These are phyloP conservation scores for Lasius platythorax DNA, from an alignment of 2,888 invertebrate genomes.

Conservation along the genomic window DNA sequence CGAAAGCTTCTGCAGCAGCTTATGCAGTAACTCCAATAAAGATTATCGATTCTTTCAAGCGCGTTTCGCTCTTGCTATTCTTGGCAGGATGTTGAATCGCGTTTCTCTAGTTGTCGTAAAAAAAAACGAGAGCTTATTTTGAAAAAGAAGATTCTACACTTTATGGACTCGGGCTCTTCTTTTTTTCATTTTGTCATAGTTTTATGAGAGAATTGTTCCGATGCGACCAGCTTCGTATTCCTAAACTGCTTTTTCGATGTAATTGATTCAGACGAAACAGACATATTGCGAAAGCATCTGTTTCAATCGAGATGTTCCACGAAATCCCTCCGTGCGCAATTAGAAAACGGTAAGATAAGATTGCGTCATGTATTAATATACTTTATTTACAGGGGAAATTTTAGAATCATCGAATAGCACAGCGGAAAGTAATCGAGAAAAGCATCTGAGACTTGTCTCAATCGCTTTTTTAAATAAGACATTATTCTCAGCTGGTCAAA, in stretches of 20 bases:
- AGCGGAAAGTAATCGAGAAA: background rate
- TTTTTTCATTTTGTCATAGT: conserved; percentile 34
- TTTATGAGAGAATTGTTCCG: background rate
- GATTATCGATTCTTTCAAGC: conserved; percentile 47
- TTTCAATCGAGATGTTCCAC: conserved; percentile 36
- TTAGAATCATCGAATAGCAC: background rate
- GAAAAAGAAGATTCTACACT: conserved; percentile 20
- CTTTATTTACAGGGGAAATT: conserved; percentile 2
- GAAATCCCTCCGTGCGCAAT: conserved; percentile 5
- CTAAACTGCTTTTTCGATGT: conserved; percentile 37
- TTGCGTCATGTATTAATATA: background rate
- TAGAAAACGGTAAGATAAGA: background rate
- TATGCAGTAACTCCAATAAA: conserved; percentile 40
- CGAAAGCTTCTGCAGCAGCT: conserved; percentile 38
- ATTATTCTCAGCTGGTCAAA: background rate
- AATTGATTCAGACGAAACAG: conserved; percentile 51
- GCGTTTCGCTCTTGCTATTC: conserved; percentile 12
- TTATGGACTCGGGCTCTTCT: conserved; percentile 25
- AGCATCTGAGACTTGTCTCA: background rate
- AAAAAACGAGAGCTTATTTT: conserved; percentile 8
- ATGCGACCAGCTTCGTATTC: conserved; percentile 27
- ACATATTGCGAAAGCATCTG: conserved; percentile 60
- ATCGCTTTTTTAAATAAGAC: conserved; percentile 11
- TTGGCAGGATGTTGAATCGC: background rate
- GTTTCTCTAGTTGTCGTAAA: conserved; percentile 19